A percentile compares a stretch with the other conserved stretches of the same genome.
phyloP scores from a whole-genome alignment of 2,113 vertebrate species.

The Saccopteryx leptura region DNA sequence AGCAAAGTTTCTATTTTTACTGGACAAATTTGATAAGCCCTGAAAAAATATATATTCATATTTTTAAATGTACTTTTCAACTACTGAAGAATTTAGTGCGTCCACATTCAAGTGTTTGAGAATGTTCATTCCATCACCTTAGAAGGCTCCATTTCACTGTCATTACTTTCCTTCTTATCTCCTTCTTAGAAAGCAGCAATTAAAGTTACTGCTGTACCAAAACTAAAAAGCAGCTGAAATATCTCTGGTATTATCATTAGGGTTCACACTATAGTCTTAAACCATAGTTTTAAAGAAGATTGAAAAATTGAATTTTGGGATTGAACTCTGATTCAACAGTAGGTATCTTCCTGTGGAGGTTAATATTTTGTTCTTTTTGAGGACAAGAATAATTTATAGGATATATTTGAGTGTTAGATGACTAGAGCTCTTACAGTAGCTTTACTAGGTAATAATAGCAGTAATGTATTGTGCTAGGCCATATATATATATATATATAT shows the following conservation, averaged over 20 bases:
- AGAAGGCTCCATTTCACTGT: neutral
- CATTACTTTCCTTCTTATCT: conserved; percentile 2
- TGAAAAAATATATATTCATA: conserved; percentile 19
- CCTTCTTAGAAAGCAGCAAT: conserved; percentile 27
- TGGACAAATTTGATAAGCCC: neutral
- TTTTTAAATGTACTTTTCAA: conserved; percentile 48
- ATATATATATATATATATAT: neutral
- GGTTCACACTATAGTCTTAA: conserved; percentile 50
- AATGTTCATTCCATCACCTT: neutral
- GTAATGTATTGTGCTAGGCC: neutral
- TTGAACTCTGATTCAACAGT: conserved; percentile 37
- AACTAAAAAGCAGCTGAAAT: conserved; percentile 25
- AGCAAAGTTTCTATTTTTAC: neutral
- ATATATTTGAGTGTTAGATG: neutral
- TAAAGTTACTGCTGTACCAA: neutral
- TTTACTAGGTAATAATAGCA: conserved; percentile 4
- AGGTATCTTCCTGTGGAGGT: conserved; percentile 63
- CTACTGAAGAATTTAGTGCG: neutral
- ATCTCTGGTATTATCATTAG: neutral
- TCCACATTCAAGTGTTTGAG: neutral
- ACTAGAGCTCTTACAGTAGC: neutral
- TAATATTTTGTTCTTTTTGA: conserved; percentile 59
- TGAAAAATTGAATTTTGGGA: conserved; percentile 64
- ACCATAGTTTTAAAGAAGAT: conserved; percentile 38
- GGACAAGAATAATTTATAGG: conserved; percentile 50